Evolutionary conservation across 2,888 invertebrate species (phyloP), one percentile per base, ranked within the genome.

Genomic region (Parnassius apollo): DNA sequence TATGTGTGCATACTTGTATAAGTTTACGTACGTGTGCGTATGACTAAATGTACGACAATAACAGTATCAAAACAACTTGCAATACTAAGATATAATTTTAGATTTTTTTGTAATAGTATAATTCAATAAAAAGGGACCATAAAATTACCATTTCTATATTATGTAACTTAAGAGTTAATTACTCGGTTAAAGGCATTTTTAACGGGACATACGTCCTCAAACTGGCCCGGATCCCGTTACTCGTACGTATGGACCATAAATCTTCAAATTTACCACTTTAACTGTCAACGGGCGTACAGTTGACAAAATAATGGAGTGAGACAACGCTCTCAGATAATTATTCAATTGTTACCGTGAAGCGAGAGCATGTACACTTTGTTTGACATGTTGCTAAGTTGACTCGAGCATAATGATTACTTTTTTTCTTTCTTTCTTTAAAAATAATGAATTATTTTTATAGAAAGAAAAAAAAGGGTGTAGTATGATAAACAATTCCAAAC

Each of bases 291-390:
- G 79, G 70, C 75, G 68, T 69, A 71, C 69, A 78, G 81, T 82
- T 85, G 81, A 81, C 82, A 81, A 81, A 84, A 84, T 85, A 86
- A 85, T 83, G 80, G 75, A 73, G 70, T 70, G 71, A 81, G 75
- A 86, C 85, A 85, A 84, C 80, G 74, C 71, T 65, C 67, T 70
- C 68, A 73, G 75, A 80, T 75, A 84, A 83, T 77, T 78, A 77
- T 75, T 67, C 75, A 76, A 78, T 80, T 77, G 76, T 78, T 61
- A 68, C 68, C 74, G 68, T 75, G 75, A 78, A 78, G 76, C 71
- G 75, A 64, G 68, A 78, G 77, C 73, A 73, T 78, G 63, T 70
- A 64, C 58, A 72, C 73, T 67, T 75, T 66, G 63, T 68, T 61
- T 64, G 55, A 59, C 61, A 75, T 75, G 67, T 71, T 69, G 65